Conservation (phyloP, 2,113 vertebrate genomes). For the Chaetodon auriga region DNA sequence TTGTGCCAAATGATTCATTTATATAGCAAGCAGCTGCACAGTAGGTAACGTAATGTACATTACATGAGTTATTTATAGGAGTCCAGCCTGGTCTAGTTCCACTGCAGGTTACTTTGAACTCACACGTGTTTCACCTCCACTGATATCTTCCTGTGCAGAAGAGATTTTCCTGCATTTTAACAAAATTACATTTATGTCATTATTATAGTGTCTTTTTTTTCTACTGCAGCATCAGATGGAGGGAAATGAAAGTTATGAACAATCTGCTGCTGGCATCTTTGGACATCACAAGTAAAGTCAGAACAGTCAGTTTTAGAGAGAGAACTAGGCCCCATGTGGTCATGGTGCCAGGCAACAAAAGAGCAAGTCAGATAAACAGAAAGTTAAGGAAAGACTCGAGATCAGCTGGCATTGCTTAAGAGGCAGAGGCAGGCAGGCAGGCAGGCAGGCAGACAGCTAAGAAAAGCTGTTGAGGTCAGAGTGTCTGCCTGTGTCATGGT, state of each 20-base stretch:
- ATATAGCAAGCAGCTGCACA: no score
- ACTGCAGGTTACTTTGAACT: not conserved
- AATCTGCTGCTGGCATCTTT: not conserved
- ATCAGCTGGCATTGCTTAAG: not conserved
- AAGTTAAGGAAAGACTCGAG: constrained; percentile 52
- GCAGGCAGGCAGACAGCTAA: not conserved
- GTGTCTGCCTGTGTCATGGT: not conserved
- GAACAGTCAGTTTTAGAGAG: not conserved
- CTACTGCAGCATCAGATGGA: not conserved
- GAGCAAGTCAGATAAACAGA: constrained; percentile 19
- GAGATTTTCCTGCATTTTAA: not conserved
- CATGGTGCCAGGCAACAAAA: not conserved
- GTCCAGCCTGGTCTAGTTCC: not conserved
- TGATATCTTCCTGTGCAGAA: not conserved
- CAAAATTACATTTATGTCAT: not conserved
- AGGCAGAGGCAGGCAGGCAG: not conserved
- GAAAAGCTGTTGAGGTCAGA: not conserved
- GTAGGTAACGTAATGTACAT: rapidly evolving
- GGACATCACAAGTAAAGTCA: not conserved
- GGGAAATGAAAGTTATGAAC: not conserved
- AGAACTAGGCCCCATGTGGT: not conserved
- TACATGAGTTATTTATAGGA: not conserved
- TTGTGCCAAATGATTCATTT: not conserved
- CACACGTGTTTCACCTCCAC: not conserved
- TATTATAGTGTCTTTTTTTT: not conserved